These are phyloP conservation scores for Troides helena DNA, from an alignment of 2,888 invertebrate species.

Conservation along the genomic window DNA sequence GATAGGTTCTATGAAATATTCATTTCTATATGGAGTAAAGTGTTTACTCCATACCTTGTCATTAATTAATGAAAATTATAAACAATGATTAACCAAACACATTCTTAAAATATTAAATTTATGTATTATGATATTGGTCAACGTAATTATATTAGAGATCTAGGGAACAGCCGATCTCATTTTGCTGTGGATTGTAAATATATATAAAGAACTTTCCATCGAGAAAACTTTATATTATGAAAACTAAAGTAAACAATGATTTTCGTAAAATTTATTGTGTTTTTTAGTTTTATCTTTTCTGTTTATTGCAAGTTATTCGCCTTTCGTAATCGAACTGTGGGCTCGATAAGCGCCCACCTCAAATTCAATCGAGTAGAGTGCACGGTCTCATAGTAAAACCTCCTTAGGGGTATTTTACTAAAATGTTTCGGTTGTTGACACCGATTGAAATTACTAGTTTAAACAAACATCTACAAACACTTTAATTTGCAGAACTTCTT, in stretches of 20 bases:
- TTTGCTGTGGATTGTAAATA: too few relatives aligned
- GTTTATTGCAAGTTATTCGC: slow-evolving; percentile 26
- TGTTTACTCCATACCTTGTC: too few relatives aligned
- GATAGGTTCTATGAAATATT: too few relatives aligned
- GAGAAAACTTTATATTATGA: background rate
- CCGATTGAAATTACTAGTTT: slow-evolving; percentile 47
- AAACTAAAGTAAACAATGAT: slow-evolving; percentile 8
- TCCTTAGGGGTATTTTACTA: slow-evolving; percentile 66
- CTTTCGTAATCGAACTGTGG: slow-evolving; percentile 42
- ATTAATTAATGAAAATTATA: background rate
- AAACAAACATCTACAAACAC: slow-evolving; percentile 45
- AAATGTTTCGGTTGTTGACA: slow-evolving; percentile 71
- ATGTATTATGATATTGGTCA: too few relatives aligned
- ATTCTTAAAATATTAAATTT: too few relatives aligned
- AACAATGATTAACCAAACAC: background rate
- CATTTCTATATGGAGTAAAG: too few relatives aligned
- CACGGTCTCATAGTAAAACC: slow-evolving; percentile 53
- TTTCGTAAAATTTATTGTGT: slow-evolving; percentile 14
- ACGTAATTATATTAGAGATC: too few relatives aligned
- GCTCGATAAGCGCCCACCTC: slow-evolving; percentile 59
- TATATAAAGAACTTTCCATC: background rate
- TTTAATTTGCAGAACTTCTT: slow-evolving; percentile 27
- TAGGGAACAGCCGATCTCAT: too few relatives aligned
- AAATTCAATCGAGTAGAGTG: slow-evolving; percentile 74
- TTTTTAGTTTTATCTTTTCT: slow-evolving; percentile 9